A percentile compares a stretch with the other conserved stretches of the same genome.
Evolutionary conservation across 2,113 vertebrate genomes (phyloP).

Genomic region (Caranx melampygus): DNA sequence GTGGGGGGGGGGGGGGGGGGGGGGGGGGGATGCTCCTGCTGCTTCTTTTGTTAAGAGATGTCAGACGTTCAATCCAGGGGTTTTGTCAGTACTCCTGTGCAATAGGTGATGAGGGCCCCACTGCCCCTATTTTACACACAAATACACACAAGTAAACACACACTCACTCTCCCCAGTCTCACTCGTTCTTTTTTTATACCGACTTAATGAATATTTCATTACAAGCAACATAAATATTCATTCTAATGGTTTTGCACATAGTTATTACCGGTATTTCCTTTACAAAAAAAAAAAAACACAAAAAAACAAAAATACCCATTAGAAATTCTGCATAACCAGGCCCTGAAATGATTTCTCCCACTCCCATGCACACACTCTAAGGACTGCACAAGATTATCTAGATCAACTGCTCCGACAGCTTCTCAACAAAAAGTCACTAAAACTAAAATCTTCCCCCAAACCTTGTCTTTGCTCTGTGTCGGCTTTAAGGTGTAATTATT

Average conservation of each 20-base stretch:
- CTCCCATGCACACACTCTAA: slow-evolving; percentile 46
- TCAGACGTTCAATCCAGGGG: slow-evolving; percentile 93
- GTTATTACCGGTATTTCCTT: slow-evolving; percentile 96
- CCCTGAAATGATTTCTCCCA: slow-evolving; percentile 76
- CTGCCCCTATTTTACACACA: slow-evolving; percentile 71
- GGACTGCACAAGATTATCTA: slow-evolving; percentile 48
- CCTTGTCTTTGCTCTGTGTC: slow-evolving; percentile 21
- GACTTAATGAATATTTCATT: slow-evolving; percentile 99
- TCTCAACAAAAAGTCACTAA: slow-evolving; percentile 52
- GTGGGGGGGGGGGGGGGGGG: slow-evolving; percentile 83
- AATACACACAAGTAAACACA: slow-evolving; percentile 73
- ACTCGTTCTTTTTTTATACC: slow-evolving; percentile 81
- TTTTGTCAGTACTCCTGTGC: slow-evolving; percentile 87
- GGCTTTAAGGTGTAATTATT: slow-evolving; percentile 39
- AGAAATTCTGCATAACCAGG: slow-evolving; percentile 91
- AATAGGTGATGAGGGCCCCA: slow-evolving; percentile 80
- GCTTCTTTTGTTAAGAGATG: slow-evolving; percentile 89
- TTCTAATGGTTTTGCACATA: slow-evolving; percentile 97
- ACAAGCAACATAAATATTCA: slow-evolving; percentile 98
- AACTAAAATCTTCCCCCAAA: slow-evolving; percentile 27
- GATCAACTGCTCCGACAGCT: slow-evolving; percentile 64
- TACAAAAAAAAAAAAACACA: slow-evolving; percentile 1
- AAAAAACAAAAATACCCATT: slow-evolving; percentile 96
- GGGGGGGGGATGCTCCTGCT: slow-evolving; percentile 83
- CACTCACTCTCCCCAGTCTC: slow-evolving; percentile 60